phyloP scores from a whole-genome alignment of 1,140 invertebrate genomes.

The Aleiodes sp. region DNA sequence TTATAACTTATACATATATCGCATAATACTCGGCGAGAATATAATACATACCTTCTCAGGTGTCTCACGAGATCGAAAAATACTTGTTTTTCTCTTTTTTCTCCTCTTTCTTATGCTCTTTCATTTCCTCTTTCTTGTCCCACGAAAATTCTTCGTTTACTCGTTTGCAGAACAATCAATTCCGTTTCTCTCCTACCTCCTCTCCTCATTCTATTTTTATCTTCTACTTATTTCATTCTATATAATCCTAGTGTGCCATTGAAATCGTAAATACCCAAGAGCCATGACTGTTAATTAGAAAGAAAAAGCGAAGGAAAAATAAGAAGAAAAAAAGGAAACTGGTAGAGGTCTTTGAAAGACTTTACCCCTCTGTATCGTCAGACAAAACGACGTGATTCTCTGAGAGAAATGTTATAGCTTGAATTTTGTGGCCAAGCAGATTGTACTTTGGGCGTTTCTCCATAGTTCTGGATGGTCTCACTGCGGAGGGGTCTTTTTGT shows the following conservation, averaged over 20 bases:
- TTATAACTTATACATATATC: conserved; percentile 14
- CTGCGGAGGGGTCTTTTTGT: conserved; percentile 8
- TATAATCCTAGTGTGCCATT: no score
- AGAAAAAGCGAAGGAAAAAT: neutral
- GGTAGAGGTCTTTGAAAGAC: no score
- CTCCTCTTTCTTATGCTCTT: neutral
- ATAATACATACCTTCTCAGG: neutral
- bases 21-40: neutral
- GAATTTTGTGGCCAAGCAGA: conserved; percentile 11
- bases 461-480: neutral
- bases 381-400: conserved; percentile 3
- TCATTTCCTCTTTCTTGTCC: neutral
- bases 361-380: neutral
- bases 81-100: neutral
- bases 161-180: neutral
- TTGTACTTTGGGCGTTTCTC: neutral
- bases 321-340: no score
- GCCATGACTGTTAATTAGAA: neutral
- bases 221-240: no score
- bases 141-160: neutral
- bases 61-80: conserved; percentile 5
- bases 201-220: no score
- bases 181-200: neutral
- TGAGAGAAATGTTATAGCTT: neutral
- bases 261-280: neutral